These are phyloP conservation scores for Percopsis transmontana DNA, from an alignment of 2,113 vertebrate genomes.

Conservation along the genomic window DNA sequence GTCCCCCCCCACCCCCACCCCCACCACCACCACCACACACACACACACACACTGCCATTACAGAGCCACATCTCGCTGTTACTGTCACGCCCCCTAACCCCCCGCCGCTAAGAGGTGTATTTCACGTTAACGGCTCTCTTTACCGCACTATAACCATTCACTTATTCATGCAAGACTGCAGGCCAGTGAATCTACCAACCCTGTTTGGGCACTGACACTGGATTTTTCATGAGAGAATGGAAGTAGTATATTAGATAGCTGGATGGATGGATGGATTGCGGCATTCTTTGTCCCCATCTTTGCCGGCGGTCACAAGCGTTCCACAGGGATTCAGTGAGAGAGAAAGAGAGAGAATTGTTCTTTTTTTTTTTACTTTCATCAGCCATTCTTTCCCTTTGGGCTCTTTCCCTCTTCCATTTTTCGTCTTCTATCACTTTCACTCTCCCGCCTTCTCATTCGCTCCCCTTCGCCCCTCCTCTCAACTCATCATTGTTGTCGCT, in stretches of 20 bases:
- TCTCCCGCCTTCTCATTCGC: background rate
- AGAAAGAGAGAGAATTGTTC: background rate
- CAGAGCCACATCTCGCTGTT: too few species aligned
- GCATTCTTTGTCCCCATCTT: conserved; percentile 21
- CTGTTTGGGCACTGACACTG: conserved; percentile 41
- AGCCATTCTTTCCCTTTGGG: conserved; percentile 62
- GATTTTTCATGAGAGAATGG: conserved; percentile 32
- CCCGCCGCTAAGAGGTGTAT: conserved; percentile 48
- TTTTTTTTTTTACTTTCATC: conserved; percentile 63
- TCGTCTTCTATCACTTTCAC: conserved; percentile 4
- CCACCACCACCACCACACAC: background rate
- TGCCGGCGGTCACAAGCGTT: conserved; percentile 60
- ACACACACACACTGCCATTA: conserved; percentile 17
- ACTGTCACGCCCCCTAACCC: conserved; percentile 38
- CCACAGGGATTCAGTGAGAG: conserved; percentile 38
- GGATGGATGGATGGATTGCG: conserved; percentile 11
- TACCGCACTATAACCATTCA: conserved; percentile 48
- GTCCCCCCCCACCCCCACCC: background rate
- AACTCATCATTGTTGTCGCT: conserved; percentile 14
- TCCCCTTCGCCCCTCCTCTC: background rate
- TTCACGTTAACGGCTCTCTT: conserved; percentile 43
- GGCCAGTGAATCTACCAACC: conserved; percentile 15
- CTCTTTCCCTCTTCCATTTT: conserved; percentile 29
- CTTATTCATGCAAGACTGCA: conserved; percentile 59
- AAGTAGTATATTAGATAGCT: background rate